Conservation (phyloP, 2,888 invertebrate genomes). For the Lasioglossum malachurum region DNA sequence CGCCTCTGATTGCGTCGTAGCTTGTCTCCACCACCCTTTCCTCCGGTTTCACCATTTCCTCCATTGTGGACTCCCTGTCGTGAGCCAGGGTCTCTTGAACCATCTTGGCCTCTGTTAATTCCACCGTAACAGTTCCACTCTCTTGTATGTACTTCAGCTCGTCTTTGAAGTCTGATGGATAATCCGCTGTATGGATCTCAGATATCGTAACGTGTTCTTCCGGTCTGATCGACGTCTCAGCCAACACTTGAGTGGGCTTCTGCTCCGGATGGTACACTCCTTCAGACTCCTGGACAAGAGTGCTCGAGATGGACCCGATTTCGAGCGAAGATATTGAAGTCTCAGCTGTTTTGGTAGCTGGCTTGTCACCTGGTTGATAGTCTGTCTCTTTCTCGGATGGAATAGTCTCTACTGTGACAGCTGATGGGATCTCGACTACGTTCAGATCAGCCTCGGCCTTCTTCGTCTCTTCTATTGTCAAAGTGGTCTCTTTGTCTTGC, state of each 20-base stretch:
- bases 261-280: conserved; percentile 86
- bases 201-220: conserved; percentile 88
- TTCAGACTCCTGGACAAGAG: conserved; percentile 90
- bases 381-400: conserved; percentile 87
- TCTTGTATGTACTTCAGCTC: conserved; percentile 87
- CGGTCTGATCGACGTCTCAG: conserved; percentile 87
- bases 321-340: conserved; percentile 86
- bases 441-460: conserved; percentile 87
- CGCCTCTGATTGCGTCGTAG: conserved; percentile 87
- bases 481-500: conserved; percentile 88
- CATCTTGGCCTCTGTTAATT: conserved; percentile 89
- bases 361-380: conserved; percentile 85
- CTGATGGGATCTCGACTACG: conserved; percentile 88
- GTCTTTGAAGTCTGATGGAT: conserved; percentile 86
- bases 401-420: conserved; percentile 87
- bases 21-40: conserved; percentile 84
- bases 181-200: conserved; percentile 87
- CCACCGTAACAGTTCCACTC: conserved; percentile 86
- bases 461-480: conserved; percentile 85
- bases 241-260: conserved; percentile 86
- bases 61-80: conserved; percentile 88
- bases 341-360: conserved; percentile 79
- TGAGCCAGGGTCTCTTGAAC: conserved; percentile 87
- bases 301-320: conserved; percentile 87
- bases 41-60: conserved; percentile 81